Percentiles rank a stretch among this genome's conserved stretches.
Conservation (phyloP, 2,113 vertebrate genomes). For the Neogobius melanostomus region DNA sequence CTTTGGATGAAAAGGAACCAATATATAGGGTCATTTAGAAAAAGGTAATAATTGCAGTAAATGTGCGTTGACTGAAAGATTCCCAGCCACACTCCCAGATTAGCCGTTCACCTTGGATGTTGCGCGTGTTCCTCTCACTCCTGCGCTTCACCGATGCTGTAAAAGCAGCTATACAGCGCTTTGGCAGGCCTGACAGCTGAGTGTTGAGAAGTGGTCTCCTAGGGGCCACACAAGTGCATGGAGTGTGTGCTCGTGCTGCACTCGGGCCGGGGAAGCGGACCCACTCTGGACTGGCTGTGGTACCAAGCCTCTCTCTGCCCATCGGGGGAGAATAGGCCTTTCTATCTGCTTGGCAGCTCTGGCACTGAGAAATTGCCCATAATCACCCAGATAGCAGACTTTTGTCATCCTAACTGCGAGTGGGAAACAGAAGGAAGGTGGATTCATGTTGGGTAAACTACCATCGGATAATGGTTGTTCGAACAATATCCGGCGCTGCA, state of each 20-base stretch:
- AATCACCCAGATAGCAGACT: conserved; percentile 80
- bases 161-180: conserved; percentile 45
- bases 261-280: conserved; percentile 52
- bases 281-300: conserved; percentile 52
- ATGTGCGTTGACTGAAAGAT: conserved; percentile 3
- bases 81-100: conserved; percentile 20
- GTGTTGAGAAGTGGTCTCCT: conserved; percentile 67
- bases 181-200: conserved; percentile 67
- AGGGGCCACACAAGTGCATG: conserved; percentile 49
- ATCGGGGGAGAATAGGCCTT: conserved; percentile 69
- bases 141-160: conserved; percentile 47
- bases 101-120: conserved; percentile 27
- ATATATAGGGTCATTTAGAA: neutral
- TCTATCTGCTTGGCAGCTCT: conserved; percentile 72
- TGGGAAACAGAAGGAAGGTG: conserved; percentile 70
- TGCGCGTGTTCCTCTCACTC: conserved; percentile 32
- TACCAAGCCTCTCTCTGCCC: conserved; percentile 69
- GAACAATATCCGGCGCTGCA: conserved; percentile 79
- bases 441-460: conserved; percentile 82
- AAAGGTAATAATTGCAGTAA: neutral
- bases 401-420: conserved; percentile 76
- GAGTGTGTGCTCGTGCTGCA: conserved; percentile 44
- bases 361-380: conserved; percentile 79
- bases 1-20: neutral
- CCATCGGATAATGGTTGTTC: conserved; percentile 78